Conservation (phyloP, 2,113 vertebrate genomes). For the Crocuta crocuta region DNA sequence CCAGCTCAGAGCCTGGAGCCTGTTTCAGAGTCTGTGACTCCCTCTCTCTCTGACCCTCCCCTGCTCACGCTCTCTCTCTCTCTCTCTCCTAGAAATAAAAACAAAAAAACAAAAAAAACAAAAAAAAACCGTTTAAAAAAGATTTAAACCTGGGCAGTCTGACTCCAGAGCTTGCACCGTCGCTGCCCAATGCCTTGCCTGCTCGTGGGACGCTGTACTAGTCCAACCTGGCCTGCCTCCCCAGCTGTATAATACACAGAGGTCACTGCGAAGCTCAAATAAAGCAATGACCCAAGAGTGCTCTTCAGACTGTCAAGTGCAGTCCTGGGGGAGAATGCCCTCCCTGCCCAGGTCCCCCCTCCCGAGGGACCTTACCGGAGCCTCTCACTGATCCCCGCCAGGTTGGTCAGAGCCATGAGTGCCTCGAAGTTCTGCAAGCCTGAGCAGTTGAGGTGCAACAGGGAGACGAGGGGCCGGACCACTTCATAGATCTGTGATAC, state of each 20-base stretch:
- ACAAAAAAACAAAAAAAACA: too few relatives aligned
- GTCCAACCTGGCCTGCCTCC: background rate
- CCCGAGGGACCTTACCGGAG: constrained; percentile 89
- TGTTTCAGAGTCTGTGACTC: too few relatives aligned
- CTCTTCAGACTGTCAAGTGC: background rate
- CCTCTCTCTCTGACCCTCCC: too few relatives aligned
- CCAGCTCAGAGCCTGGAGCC: too few relatives aligned
- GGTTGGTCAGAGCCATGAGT: constrained; percentile 97
- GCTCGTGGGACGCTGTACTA: background rate
- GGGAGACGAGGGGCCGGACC: constrained; percentile 93
- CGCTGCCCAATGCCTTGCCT: background rate
- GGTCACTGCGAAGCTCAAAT: background rate
- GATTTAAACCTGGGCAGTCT: background rate
- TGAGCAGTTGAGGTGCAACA: constrained; percentile 92
- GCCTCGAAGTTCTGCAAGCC: constrained; percentile 98
- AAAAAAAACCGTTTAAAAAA: background rate
- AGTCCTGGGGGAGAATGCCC: background rate
- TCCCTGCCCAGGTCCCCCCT: background rate
- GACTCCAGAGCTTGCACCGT: background rate
- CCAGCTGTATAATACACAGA: background rate
- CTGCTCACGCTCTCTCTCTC: too few relatives aligned
- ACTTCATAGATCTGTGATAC: constrained; percentile 93
- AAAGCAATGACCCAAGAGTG: too few relatives aligned
- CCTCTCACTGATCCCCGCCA: constrained; percentile 95
- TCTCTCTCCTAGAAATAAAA: too few relatives aligned